These are phyloP conservation scores for Propithecus deckenii DNA, from an alignment of 2,797 vertebrate species.

Conservation along the genomic window DNA sequence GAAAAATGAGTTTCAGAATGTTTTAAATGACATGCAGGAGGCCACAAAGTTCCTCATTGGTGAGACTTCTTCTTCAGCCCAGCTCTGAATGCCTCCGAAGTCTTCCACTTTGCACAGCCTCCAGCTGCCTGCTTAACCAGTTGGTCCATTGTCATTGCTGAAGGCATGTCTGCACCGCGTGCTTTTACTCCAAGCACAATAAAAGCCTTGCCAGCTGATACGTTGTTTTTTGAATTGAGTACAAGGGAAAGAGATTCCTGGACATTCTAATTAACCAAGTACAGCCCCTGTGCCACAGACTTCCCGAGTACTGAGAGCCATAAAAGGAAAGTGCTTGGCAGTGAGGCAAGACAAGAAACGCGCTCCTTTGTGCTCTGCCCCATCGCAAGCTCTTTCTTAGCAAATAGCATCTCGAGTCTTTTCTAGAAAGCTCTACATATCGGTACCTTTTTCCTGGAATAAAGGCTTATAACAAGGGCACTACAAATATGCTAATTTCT, in stretches of 20 bases:
- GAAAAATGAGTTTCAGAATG: neutral
- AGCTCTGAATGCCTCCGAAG: neutral
- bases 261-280: neutral
- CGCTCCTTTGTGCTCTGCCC: neutral
- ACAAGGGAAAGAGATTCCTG: neutral
- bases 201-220: neutral
- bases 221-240: neutral
- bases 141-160: neutral
- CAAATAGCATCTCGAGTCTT: neutral
- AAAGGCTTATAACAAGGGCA: neutral
- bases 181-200: slow-evolving; percentile 9
- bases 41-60: neutral
- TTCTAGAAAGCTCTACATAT: neutral
- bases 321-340: neutral
- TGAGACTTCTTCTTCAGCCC: neutral
- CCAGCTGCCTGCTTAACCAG: neutral
- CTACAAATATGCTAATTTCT: slow-evolving; percentile 37
- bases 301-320: neutral
- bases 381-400: neutral
- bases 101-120: neutral
- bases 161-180: neutral
- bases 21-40: neutral
- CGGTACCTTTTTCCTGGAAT: neutral
- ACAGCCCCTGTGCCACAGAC: neutral
- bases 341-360: neutral